phyloP scores from a whole-genome alignment of 2,888 invertebrate species.

The Thysanoteuthis rhombus region DNA sequence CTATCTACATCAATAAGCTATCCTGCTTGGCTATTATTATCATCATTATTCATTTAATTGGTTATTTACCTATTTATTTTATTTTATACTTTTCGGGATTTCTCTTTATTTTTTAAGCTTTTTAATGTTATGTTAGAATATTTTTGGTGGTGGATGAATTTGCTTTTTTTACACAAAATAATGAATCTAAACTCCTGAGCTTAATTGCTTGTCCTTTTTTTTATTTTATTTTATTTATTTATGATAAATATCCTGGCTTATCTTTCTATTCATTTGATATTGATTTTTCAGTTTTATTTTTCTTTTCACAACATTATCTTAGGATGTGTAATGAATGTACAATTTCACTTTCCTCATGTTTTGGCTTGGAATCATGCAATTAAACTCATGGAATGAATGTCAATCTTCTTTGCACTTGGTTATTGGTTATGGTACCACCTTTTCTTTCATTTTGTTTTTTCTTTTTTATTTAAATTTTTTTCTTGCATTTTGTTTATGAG shows the following conservation, averaged over 20 bases:
- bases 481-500: not conserved
- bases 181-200: not conserved
- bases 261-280: not conserved
- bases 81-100: not conserved
- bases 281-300: not conserved
- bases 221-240: no score
- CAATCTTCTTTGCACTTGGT: not conserved
- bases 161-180: not conserved
- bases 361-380: not conserved
- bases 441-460: not conserved
- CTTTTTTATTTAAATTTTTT: no score
- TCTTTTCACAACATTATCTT: not conserved
- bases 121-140: not conserved
- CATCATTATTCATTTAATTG: not conserved
- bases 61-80: constrained; percentile 12
- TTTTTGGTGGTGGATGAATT: not conserved
- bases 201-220: not conserved
- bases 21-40: constrained; percentile 27
- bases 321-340: not conserved
- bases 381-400: not conserved
- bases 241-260: not conserved
- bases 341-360: not conserved
- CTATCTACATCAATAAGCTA: not conserved
- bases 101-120: not conserved
- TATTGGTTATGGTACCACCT: not conserved